Evolutionary conservation across 2,113 vertebrate species (phyloP).

Genomic region (Neogale vison): DNA sequence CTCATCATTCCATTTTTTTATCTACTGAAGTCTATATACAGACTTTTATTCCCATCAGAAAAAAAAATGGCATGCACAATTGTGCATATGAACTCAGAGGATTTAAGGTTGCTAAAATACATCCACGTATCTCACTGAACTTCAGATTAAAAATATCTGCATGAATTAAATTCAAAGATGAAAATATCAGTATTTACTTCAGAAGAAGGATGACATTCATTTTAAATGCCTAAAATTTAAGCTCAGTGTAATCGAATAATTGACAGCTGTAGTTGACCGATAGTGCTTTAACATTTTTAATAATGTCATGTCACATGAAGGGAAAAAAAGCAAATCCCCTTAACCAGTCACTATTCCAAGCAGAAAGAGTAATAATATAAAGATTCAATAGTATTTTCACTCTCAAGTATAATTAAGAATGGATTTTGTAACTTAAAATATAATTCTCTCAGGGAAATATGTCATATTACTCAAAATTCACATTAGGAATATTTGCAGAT

Average conservation of each 20-base stretch:
- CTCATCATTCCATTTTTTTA: neutral
- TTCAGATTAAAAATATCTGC: neutral
- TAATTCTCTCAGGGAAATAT: neutral
- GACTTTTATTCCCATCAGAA: neutral
- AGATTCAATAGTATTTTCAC: slow-evolving; percentile 12
- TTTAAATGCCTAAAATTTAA: slow-evolving; percentile 30
- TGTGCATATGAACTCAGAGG: neutral
- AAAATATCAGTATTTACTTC: neutral
- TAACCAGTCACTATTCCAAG: neutral
- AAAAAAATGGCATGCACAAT: neutral
- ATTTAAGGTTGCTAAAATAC: neutral
- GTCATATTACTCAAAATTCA: neutral
- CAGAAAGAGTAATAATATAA: neutral
- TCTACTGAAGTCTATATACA: neutral
- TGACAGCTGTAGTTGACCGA: neutral
- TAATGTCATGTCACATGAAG: neutral
- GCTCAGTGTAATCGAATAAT: neutral
- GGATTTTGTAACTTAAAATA: neutral
- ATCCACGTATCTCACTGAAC: neutral
- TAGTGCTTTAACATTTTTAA: slow-evolving; percentile 30
- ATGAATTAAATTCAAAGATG: neutral
- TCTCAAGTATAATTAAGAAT: neutral
- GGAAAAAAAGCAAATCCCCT: neutral
- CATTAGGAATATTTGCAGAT: slow-evolving; percentile 44
- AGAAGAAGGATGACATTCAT: neutral